Conservation (phyloP, 2,888 invertebrate species). For the Pilophorus perplexus region DNA sequence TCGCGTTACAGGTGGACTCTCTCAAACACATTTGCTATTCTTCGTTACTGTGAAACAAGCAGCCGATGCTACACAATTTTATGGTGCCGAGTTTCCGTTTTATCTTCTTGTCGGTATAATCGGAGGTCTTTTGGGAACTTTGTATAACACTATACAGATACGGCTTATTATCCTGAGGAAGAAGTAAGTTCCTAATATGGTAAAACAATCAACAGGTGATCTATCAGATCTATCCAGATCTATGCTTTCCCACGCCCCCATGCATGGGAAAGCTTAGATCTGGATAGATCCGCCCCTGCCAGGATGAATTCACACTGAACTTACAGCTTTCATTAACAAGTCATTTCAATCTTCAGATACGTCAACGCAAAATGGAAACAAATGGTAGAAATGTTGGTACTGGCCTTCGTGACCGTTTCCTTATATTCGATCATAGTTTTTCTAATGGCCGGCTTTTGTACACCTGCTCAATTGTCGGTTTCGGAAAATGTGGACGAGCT, state of each 20-base stretch:
- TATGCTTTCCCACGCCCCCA: too few species aligned
- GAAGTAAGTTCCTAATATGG: too few species aligned
- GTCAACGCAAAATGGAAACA: slow-evolving; percentile 34
- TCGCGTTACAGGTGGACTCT: slow-evolving; percentile 2
- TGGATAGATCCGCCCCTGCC: too few species aligned
- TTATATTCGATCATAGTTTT: slow-evolving; percentile 8
- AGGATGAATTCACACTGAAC: background rate
- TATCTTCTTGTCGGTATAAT: slow-evolving; percentile 17
- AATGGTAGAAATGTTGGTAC: slow-evolving; percentile 5
- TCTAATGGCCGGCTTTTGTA: too few species aligned
- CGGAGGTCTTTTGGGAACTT: slow-evolving; percentile 22
- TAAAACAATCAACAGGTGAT: too few species aligned
- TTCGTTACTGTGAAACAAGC: slow-evolving; percentile 23
- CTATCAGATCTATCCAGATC: too few species aligned
- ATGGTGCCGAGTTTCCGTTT: slow-evolving; percentile 6
- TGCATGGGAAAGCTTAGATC: too few species aligned
- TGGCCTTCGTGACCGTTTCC: background rate
- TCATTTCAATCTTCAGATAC: background rate
- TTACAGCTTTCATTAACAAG: background rate
- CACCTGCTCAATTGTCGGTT: too few species aligned
- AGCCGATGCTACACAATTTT: too few species aligned
- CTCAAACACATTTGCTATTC: slow-evolving; percentile 25
- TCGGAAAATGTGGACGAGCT: too few species aligned
- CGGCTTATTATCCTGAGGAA: slow-evolving; percentile 24
- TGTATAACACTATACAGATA: slow-evolving; percentile 26